A percentile compares a stretch with the other conserved stretches of the same genome.
phyloP scores from a whole-genome alignment of 2,888 invertebrate species.

The Tortricodes alternella region DNA sequence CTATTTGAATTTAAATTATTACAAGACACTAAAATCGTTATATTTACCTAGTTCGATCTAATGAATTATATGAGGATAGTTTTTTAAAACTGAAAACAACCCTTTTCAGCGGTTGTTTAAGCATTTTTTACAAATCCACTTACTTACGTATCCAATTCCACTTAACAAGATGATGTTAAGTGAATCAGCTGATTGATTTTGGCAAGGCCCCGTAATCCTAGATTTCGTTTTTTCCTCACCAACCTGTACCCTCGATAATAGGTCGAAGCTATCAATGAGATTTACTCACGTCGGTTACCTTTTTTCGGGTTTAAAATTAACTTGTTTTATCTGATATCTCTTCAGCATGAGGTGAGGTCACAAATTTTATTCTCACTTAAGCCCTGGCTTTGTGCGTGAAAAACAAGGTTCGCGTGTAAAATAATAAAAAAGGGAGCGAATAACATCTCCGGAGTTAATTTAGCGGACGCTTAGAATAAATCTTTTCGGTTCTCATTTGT shows the following conservation, averaged over 20 bases:
- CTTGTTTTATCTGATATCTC: slow-evolving; percentile 33
- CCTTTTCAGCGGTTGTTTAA: background rate
- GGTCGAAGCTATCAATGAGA: slow-evolving; percentile 4
- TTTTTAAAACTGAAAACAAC: background rate
- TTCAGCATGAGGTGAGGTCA: slow-evolving; percentile 35
- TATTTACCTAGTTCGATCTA: too few species aligned
- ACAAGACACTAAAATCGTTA: background rate
- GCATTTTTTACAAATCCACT: background rate
- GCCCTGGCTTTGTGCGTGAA: slow-evolving; percentile 45
- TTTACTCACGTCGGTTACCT: background rate
- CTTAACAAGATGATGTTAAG: slow-evolving; percentile 1
- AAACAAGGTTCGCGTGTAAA: slow-evolving; percentile 48
- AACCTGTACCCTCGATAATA: background rate
- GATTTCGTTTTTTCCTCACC: background rate
- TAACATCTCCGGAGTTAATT: slow-evolving; percentile 58
- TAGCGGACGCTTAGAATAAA: slow-evolving; percentile 58
- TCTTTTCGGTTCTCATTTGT: slow-evolving; percentile 53
- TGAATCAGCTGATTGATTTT: slow-evolving; percentile 4
- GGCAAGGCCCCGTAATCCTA: background rate
- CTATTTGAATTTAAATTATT: background rate
- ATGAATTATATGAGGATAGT: background rate
- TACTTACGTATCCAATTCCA: background rate
- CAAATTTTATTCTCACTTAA: slow-evolving; percentile 47
- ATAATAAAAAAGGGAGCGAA: slow-evolving; percentile 58
- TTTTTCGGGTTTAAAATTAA: slow-evolving; percentile 16